A percentile compares a stretch with the other conserved stretches of the same genome.
Evolutionary conservation across 2,797 vertebrate species (phyloP).

Genomic region (Ataeniobius toweri): DNA sequence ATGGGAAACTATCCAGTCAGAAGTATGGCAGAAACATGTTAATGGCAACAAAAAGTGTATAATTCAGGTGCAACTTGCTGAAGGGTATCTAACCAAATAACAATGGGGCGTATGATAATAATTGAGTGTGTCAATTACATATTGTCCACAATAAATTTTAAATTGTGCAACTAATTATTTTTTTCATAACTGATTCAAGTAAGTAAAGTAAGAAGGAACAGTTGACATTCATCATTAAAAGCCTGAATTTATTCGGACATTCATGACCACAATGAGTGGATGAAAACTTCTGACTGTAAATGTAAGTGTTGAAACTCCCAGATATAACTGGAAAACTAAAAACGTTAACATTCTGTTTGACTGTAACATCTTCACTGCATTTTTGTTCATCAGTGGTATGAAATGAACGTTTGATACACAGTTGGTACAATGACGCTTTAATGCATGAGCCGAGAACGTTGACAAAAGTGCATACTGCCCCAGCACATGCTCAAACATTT

Average conservation of each 20-base stretch:
- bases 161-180: neutral
- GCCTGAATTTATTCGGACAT: neutral
- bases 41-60: neutral
- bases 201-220: neutral
- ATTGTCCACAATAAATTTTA: neutral
- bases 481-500: conserved; percentile 80
- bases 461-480: conserved; percentile 60
- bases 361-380: conserved; percentile 20
- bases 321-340: conserved; percentile 3
- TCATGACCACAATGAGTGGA: neutral
- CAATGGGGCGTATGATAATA: neutral
- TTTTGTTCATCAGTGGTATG: conserved; percentile 27
- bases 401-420: conserved; percentile 30
- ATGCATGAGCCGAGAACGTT: conserved; percentile 48
- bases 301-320: neutral
- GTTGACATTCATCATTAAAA: neutral
- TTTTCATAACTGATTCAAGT: neutral
- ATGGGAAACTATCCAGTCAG: neutral
- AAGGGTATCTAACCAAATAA: neutral
- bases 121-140: neutral
- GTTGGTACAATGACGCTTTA: conserved; percentile 44
- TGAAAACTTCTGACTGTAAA: neutral
- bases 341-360: conserved; percentile 4
- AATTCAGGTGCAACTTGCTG: neutral
- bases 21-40: neutral